Evolutionary conservation across 2,113 vertebrate species (phyloP), one percentile per base, ranked within the genome.

Genomic region (Ramphastos sulfuratus): DNA sequence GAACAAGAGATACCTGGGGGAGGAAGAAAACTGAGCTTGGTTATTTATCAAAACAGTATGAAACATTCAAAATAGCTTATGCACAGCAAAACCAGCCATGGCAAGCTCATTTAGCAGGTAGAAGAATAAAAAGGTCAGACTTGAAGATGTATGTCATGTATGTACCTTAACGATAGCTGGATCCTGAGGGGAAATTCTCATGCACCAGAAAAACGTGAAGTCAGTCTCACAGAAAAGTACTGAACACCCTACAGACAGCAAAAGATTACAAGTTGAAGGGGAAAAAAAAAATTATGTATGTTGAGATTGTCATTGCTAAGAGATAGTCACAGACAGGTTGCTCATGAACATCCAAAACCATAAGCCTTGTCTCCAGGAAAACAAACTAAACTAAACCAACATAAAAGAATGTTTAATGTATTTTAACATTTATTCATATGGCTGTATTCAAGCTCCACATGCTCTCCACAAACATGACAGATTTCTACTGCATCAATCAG

Each of bases 271-370:
- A 55, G 71, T 13, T 31, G 20, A 82, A 92, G 55, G 39, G 30
- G 8, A 82, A 64, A 81, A 48, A 83, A 74, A 0, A 52, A 12
- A 5, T 25, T 0, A 75, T 42, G 13, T 46, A 75, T 71, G 82
- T 89, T 79, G 35, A 89, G n/a, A 54, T 66, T 87, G 91, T 92
- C 64, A 82, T 74, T 79, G 42, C n/a, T 87, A 70, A 39, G 28
- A 7, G 30, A 24, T 33, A 39, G 54, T 82, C 27, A 67, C 9
- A 77, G 52, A 60, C 25, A 75, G 46, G 58, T 42, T 63, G 71
- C 44, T 73, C 12, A 35, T 58, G 39, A 75, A 71, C 15, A 19
- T 56, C 17, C 63, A 52, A 55, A 37, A 28, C 10, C 42, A 5
- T 50, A 85, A 85, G 39, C 27, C 18, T 30, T 17, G 5, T 10